Percentiles rank a stretch among this genome's conserved stretches.
Evolutionary conservation across 2,797 vertebrate species (phyloP).

Genomic region (Remorina albescens): DNA sequence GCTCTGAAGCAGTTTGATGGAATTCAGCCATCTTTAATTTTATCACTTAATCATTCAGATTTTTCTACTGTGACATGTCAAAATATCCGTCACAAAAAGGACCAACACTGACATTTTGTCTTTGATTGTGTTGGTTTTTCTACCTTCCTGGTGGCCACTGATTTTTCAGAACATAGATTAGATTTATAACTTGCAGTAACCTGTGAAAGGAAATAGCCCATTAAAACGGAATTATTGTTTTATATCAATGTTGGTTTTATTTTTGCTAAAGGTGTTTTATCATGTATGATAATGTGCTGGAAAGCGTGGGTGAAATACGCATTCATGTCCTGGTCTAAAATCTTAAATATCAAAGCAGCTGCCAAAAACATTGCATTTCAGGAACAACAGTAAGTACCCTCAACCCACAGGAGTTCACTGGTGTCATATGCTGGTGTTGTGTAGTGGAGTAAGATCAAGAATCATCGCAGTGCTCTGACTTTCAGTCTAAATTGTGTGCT

Average conservation of each 20-base stretch:
- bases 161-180: not conserved
- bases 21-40: not conserved
- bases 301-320: not conserved
- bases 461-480: conserved; percentile 38
- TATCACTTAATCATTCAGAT: not conserved
- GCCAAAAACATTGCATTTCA: not conserved
- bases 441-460: conserved; percentile 9
- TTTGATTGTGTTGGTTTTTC: not conserved
- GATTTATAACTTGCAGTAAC: not conserved
- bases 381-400: not conserved
- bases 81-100: not conserved
- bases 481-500: conserved; percentile 80
- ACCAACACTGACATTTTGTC: not conserved
- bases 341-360: not conserved
- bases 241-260: not conserved
- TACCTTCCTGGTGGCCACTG: not conserved
- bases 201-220: too few species aligned
- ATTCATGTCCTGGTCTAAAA: not conserved
- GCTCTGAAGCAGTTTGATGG: not conserved
- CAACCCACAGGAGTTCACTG: not conserved
- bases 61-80: not conserved
- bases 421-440: conserved; percentile 19
- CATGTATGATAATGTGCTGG: not conserved
- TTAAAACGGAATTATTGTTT: too few species aligned
- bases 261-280: not conserved